Conservation (phyloP, 2,888 invertebrate species). For the Pyrocoelia pectoralis region DNA sequence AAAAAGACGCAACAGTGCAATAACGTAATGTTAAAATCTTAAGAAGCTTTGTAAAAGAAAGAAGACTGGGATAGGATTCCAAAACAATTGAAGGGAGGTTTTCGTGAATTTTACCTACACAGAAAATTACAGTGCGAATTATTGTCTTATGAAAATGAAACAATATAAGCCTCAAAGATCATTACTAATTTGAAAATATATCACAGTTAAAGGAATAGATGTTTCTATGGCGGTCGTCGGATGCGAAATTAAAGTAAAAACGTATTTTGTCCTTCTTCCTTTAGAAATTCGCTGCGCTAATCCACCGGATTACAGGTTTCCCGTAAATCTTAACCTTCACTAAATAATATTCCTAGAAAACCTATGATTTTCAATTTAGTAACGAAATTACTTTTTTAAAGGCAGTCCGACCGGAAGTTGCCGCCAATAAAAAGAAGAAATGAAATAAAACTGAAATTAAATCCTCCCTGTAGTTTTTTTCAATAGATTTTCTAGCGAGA, state of each 20-base stretch:
- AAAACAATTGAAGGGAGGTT: no score
- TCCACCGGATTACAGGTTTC: constrained; percentile 22
- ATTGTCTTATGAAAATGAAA: no score
- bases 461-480: constrained; percentile 37
- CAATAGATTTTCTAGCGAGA: constrained; percentile 36
- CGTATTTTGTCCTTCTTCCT: constrained; percentile 24
- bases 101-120: no score
- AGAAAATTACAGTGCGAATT: no score
- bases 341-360: constrained; percentile 16
- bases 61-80: no score
- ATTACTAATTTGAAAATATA: constrained; percentile 14
- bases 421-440: constrained; percentile 30
- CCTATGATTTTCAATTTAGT: constrained; percentile 25
- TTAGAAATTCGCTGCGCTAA: constrained; percentile 17
- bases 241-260: constrained; percentile 21
- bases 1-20: no score
- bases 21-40: no score
- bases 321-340: background rate
- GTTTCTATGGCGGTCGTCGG: background rate
- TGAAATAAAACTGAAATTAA: constrained; percentile 36
- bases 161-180: no score
- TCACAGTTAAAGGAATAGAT: no score
- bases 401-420: constrained; percentile 16
- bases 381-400: constrained; percentile 25
- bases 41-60: no score